Evolutionary conservation across 2,888 invertebrate species (phyloP).

Genomic region (Diplolepis rosae): DNA sequence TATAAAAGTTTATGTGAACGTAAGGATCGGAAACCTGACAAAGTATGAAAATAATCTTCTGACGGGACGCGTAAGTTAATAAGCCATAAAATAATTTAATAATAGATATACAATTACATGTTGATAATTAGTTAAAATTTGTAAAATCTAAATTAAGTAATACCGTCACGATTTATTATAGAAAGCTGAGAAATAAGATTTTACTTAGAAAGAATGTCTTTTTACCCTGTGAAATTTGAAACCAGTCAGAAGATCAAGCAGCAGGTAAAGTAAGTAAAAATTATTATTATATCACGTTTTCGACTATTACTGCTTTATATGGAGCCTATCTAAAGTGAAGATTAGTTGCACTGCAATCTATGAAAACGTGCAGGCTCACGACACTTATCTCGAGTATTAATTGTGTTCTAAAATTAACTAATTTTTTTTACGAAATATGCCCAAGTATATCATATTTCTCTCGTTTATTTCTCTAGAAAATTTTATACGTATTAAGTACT

Average conservation of each 20-base stretch:
- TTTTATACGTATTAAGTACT: neutral
- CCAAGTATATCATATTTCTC: neutral
- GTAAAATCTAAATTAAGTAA: too few relatives aligned
- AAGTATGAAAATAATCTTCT: too few relatives aligned
- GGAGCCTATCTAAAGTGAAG: slow-evolving; percentile 59
- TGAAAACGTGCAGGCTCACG: slow-evolving; percentile 41
- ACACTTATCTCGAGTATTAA: slow-evolving; percentile 42
- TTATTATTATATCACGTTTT: neutral
- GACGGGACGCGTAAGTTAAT: too few relatives aligned
- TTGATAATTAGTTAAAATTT: too few relatives aligned
- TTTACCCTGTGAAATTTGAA: neutral
- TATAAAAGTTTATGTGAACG: too few relatives aligned
- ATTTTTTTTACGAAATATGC: slow-evolving; percentile 28
- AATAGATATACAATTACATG: too few relatives aligned
- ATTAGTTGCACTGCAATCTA: slow-evolving; percentile 37
- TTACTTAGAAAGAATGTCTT: neutral
- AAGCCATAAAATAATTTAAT: too few relatives aligned
- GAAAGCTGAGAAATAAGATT: too few relatives aligned
- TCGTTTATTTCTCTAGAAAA: slow-evolving; percentile 5
- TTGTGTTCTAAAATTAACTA: slow-evolving; percentile 21
- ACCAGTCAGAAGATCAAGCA: neutral
- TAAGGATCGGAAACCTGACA: too few relatives aligned
- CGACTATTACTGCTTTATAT: slow-evolving; percentile 44
- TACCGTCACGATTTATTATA: too few relatives aligned
- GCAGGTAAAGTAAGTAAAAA: neutral